Evolutionary conservation across 1,140 invertebrate genomes (phyloP), one percentile per base, ranked within the genome.

Genomic region (Ceratina australensis): DNA sequence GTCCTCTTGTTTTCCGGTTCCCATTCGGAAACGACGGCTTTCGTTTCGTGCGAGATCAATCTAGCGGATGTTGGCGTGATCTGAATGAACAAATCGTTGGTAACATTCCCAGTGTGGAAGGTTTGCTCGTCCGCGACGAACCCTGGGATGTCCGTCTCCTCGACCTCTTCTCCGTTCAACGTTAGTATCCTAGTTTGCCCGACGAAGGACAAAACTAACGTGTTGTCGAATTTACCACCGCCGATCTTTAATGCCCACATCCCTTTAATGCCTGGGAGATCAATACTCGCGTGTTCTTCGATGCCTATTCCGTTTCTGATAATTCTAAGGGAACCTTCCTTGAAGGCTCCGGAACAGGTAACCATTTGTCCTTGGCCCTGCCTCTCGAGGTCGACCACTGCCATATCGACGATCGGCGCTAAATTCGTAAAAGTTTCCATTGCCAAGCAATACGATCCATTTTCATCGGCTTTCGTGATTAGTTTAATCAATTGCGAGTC

Each of bases 311-410:
- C 98, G 93, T 99, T 99, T 78, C 98, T 94, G 71, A 99, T 99
- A 64, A 99, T 99, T 64, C 98, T 94, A 18, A 99, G 93, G 0
- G 98, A 99, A 0, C 99, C 99, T 93, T 99, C 98, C 92, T 99
- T 99, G 89, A 96, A 98, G n/a, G 96, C 96, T 56, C 97, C 98
- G 12, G 98, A 99, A 90, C 98, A 99, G 0, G 98, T 99, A 5
- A 99, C 98, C 69, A 99, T 94, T 93, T 99, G 98, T 12, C 98
- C 98, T 93, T 99, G 98, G 0, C 98, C 98, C 92, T 99, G 98
- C 54, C 97, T 93, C 92, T 99, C 99, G 66, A 99, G 93, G 92
- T 99, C 98, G 0, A 99, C 97, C 2, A 99, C 97, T 81, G 97
- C 97, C 97, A 99, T 99, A 91, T 99, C 99, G 24, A 98, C 94